phyloP scores from a whole-genome alignment of 2,113 vertebrate genomes.

The Apteryx mantelli region DNA sequence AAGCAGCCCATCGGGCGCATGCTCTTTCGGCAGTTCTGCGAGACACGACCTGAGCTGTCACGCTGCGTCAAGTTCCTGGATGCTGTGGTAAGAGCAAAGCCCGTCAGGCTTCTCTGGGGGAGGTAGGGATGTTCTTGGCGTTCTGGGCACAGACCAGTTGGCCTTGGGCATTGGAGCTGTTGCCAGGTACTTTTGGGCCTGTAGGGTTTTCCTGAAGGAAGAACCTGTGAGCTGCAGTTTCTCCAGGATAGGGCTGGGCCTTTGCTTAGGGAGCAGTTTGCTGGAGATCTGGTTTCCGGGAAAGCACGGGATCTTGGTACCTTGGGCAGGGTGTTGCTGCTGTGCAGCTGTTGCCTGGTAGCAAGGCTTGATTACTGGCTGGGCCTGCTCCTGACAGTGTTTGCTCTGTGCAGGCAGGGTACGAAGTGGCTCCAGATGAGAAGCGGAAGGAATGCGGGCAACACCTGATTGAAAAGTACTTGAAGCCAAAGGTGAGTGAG shows the following conservation, averaged over 20 bases:
- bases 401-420: constrained; percentile 84
- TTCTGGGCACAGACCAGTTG: not conserved
- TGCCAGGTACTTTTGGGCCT: not conserved
- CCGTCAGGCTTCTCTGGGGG: rapidly evolving
- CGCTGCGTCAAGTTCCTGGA: constrained; percentile 93
- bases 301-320: not conserved
- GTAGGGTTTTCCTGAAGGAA: not conserved
- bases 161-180: not conserved
- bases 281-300: constrained; percentile 1
- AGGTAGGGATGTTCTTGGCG: not conserved
- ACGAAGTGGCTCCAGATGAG: constrained; percentile 96
- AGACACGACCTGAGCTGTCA: constrained; percentile 88
- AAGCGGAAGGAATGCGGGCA: constrained; percentile 91
- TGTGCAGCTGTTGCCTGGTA: not conserved
- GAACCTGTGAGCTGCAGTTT: not conserved
- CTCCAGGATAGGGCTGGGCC: not conserved
- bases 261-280: not conserved
- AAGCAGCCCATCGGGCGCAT: constrained; percentile 92
- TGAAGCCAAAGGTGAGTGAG: constrained; percentile 81
- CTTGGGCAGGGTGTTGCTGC: constrained; percentile 4
- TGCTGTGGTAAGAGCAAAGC: constrained; percentile 87
- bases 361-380: not conserved
- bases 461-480: constrained; percentile 86
- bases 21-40: constrained; percentile 93
- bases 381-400: not conserved